Percentiles rank a stretch among this genome's conserved stretches.
Conservation (phyloP, 1,140 invertebrate species). For the Helicoverpa armigera region DNA sequence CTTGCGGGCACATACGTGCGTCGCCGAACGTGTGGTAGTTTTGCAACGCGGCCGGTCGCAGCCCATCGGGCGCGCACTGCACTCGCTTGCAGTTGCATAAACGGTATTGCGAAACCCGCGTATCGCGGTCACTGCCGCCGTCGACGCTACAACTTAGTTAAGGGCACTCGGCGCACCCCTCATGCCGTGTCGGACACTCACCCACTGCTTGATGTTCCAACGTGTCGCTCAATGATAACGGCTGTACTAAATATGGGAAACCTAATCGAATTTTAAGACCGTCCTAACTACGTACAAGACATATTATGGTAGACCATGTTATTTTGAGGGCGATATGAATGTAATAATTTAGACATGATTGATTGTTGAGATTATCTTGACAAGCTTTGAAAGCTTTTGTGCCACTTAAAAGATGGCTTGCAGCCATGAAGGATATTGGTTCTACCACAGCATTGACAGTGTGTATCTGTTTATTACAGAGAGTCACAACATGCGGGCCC, state of each 20-base stretch:
- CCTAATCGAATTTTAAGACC: too few species aligned
- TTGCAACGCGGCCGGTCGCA: slow-evolving; percentile 75
- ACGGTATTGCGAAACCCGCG: slow-evolving; percentile 74
- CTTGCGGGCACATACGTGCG: slow-evolving; percentile 68
- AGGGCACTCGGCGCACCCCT: slow-evolving; percentile 81
- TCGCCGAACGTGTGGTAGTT: slow-evolving; percentile 65
- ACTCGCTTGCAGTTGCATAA: slow-evolving; percentile 81
- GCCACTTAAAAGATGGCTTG: not conserved
- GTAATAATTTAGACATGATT: too few species aligned
- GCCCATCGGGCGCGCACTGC: slow-evolving; percentile 79
- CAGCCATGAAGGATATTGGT: not conserved
- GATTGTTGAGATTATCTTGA: too few species aligned
- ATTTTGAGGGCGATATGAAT: too few species aligned
- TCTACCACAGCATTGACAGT: not conserved
- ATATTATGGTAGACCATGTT: too few species aligned
- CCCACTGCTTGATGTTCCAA: slow-evolving; percentile 8
- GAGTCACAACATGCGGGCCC: slow-evolving; percentile 79
- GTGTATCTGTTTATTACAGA: slow-evolving; percentile 60
- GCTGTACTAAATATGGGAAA: not conserved
- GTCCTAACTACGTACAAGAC: too few species aligned
- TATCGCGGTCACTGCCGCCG: slow-evolving; percentile 84
- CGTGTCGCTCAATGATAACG: not conserved
- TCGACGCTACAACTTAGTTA: slow-evolving; percentile 66
- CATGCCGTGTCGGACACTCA: slow-evolving; percentile 29
- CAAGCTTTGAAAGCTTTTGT: too few species aligned